Evolutionary conservation across 2,113 vertebrate species (phyloP), one percentile per base, ranked within the genome.

Genomic region (Pelusios castaneus): DNA sequence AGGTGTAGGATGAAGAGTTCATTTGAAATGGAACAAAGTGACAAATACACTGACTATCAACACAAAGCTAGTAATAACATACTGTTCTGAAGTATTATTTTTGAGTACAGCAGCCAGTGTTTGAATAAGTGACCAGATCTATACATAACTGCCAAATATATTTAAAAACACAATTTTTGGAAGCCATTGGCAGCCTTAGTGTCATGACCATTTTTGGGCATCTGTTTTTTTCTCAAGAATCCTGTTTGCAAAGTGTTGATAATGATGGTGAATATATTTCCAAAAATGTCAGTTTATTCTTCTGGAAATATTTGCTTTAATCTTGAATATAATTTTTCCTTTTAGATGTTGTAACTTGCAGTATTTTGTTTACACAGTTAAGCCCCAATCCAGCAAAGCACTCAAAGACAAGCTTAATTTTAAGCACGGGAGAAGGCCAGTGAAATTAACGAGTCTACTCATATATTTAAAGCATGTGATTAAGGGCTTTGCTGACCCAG

Each of bases 61-160:
- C 96, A 95, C 92, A 95, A 93, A 96, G 96, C 96, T 84, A 94
- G 94, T 93, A 90, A 78, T 45, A 94, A 95, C 95, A 63, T 91
- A 91, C 91, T 94, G 90, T 94, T 82, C 85, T 94, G 78, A 47
- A 90, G 19, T 84, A 85, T 93, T 96, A 90, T 95, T 96, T 34
- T 63, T 96, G 89, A 95, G 63, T 87, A 92, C 41, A 90, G 4
- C 54, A 89, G 88, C 80, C 91, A 93, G 83, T 95, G 95, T 93
- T 96, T 93, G 93, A 96, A 92, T 88, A 96, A 94, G 90, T 82
- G 89, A 93, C 92, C 92, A 56, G 86, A 94, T 94, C 91, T 94
- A 85, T 76, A 91, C 80, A 84, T 91, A 92, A 52, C 80, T 60
- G 90, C 85, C 82, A 81, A 31, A 16, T 60, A 29, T 34, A 60